Base-by-base conservation (phyloP, 23 tunicate species). In the Trididemnum nubilum region DNA sequence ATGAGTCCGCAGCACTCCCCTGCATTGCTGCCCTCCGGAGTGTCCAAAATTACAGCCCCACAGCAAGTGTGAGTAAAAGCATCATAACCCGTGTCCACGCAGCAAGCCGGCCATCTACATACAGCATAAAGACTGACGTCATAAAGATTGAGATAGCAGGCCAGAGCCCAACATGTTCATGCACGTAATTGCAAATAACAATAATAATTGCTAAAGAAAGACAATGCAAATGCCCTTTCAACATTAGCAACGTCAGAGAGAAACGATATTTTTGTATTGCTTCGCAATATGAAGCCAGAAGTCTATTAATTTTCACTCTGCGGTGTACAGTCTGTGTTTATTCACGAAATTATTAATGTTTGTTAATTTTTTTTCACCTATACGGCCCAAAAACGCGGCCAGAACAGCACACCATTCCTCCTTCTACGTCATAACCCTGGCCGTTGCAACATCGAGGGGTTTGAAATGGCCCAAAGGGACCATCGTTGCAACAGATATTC, bases 101-200 rank as follows among this genome's bases (percentile, higher is more conserved):
- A 93, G 65, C 98, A 93, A 3, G 98, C 80, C 23, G 98, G 98
- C 85, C 86, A 85, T 32, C 98, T 93, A 85, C 12, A 30, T 65
- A 26, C n/a, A n/a, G n/a, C n/a, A n/a, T 24, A 19, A 63, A 63
- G 18, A 23, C 57, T 12, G 57, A n/a, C n/a, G n/a, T n/a, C n/a
- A n/a, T n/a, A n/a, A n/a, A n/a, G n/a, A n/a, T 49, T 12, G 57
- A 49, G 57, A 9, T 49, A 49, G 15, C 18, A 49, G 57, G 12
- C 12, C 57, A 49, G 57, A 12, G 15, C 12, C 15, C 57, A 9
- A 49, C 12, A 49, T 49, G 57, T 49, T 49, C 12, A 49, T 49
- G 57, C 57, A 49, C 18, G 12, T 49, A 49, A 49, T 49, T 18
- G 18, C 57, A 49, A 49, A 9, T 49, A 49, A 23, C n/a, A 3